Evolutionary conservation across 2,797 vertebrate species (phyloP), one percentile per base, ranked within the genome.

Genomic region (Tapera naevia): DNA sequence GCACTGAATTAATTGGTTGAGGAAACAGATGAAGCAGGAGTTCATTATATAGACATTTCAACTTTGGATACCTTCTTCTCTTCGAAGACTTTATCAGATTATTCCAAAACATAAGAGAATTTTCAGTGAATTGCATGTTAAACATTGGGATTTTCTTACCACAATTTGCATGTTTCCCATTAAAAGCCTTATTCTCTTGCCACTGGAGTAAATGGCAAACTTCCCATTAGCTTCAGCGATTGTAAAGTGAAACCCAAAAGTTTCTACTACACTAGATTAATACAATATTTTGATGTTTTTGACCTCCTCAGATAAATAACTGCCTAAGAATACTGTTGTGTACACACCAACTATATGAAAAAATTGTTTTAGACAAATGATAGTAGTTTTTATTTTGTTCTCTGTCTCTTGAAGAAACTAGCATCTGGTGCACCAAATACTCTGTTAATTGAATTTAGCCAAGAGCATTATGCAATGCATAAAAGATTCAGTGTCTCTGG

Each of bases 41-140:
- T 5, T 82, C 91, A n/a, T 91, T 89, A 91, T 65, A 35, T 22
- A 96, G 46, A 84, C 4, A 73, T 80, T 97, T 95, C 76, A 41
- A 86, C 28, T 87, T 95, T 93, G 28, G 27, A 78, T 88, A 80
- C 2, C 19, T 94, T 93, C n/a, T 83, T 87, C 58, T 88, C 19
- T 93, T 93, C 19, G 16, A 60, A 10, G 33, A 30, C 30, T 93
- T 84, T 69, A 94, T 91, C 88, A 88, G 18, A 90, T 95, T 82
- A 48, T 89, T 91, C 91, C 80, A 78, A 96, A 93, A 60, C n/a
- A 28, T 33, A 22, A 41, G 30, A 92, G 25, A 83, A 56, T 76
- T 88, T 70, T 80, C 62, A 92, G 27, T 64, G 87, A 82, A 81
- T 45, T 90, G 1, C 8, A 71, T 73, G 54, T 81, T 71, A 90